Evolutionary conservation across 2,888 invertebrate species (phyloP).

Genomic region (Eupsilia transversa): DNA sequence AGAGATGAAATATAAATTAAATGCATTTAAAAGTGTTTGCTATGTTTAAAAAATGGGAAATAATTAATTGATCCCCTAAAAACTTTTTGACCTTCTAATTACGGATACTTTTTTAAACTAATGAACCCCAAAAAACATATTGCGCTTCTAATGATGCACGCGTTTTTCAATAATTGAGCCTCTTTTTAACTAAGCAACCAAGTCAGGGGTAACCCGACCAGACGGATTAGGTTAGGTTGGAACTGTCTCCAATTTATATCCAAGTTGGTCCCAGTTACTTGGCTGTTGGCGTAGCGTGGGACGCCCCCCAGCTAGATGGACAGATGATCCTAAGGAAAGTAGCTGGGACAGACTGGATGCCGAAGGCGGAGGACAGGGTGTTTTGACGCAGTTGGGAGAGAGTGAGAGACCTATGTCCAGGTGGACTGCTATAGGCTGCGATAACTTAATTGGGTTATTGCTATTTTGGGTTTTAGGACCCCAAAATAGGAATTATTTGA

Average conservation of each 20-base stretch:
- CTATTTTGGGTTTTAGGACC: background rate
- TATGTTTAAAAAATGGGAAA: background rate
- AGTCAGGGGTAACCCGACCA: background rate
- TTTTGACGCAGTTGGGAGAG: too few relatives aligned
- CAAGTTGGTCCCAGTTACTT: background rate
- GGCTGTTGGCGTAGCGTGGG: too few relatives aligned
- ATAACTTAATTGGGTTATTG: too few relatives aligned
- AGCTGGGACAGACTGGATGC: too few relatives aligned
- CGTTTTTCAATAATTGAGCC: background rate
- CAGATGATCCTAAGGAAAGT: too few relatives aligned
- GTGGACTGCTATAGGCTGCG: too few relatives aligned
- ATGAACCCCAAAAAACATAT: background rate
- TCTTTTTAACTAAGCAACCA: background rate
- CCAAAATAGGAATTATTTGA: background rate
- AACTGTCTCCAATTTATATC: background rate
- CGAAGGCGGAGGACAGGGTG: too few relatives aligned
- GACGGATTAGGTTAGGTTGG: background rate
- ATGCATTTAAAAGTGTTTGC: conserved; percentile 3
- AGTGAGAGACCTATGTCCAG: too few relatives aligned
- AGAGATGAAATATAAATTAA: conserved; percentile 21
- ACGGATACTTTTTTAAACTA: background rate
- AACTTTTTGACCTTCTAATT: background rate
- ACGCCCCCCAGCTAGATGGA: too few relatives aligned
- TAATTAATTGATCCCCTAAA: background rate
- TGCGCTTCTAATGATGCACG: too few relatives aligned